Percentiles rank a stretch among this genome's conserved stretches.
These are phyloP conservation scores for Meghimatium bilineatum DNA, from an alignment of 2,888 invertebrate species.

Conservation along the genomic window DNA sequence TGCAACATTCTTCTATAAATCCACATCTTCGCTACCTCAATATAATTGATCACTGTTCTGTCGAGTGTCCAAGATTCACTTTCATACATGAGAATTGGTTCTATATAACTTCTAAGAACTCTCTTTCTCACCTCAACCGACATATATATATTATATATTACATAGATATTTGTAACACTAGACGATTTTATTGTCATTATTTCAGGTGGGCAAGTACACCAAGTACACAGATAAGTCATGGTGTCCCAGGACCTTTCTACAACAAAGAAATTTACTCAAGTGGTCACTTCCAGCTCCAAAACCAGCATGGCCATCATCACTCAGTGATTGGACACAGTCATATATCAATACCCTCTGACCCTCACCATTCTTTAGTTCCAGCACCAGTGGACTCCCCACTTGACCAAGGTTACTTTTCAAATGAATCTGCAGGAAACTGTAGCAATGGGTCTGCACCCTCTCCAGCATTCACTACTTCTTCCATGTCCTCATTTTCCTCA, in stretches of 20 bases:
- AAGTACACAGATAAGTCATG: constrained; percentile 6
- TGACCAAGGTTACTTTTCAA: constrained; percentile 72
- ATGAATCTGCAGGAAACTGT: constrained; percentile 64
- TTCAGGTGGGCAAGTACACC: constrained; percentile 52
- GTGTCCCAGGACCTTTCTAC: constrained; percentile 12
- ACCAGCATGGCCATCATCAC: constrained; percentile 27
- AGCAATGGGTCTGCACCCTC: constrained; percentile 65
- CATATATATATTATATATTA: too few relatives aligned
- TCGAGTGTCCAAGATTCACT: too few relatives aligned
- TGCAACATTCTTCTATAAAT: too few relatives aligned
- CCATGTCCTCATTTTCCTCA: constrained; percentile 52
- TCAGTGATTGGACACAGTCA: constrained; percentile 9
- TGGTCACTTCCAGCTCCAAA: constrained; percentile 30
- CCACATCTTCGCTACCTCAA: too few relatives aligned
- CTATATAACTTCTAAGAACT: too few relatives aligned
- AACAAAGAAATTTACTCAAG: constrained; percentile 38
- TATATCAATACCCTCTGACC: constrained; percentile 22
- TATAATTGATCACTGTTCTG: too few relatives aligned
- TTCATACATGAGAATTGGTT: too few relatives aligned
- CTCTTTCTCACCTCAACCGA: too few relatives aligned
- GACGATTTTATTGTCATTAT: too few relatives aligned
- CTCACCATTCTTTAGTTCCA: constrained; percentile 28
- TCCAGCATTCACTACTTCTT: constrained; percentile 50
- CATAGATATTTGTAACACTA: too few relatives aligned
- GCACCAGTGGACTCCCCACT: constrained; percentile 65